Evolutionary conservation across 1,140 invertebrate species (phyloP).

Genomic region (Heliconius congener): DNA sequence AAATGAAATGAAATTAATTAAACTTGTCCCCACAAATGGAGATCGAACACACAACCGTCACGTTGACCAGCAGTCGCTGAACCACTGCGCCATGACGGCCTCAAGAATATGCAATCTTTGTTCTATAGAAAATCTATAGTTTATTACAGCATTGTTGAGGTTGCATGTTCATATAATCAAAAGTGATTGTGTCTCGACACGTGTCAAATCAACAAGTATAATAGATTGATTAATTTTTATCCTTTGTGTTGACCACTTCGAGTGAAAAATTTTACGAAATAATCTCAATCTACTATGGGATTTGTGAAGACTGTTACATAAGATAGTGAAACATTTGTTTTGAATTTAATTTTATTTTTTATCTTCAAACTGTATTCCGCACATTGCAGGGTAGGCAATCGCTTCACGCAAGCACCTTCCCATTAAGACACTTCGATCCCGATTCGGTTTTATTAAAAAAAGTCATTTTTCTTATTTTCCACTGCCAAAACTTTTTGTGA

Average conservation of each 20-base stretch:
- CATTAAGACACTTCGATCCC: too few relatives aligned
- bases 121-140: not conserved
- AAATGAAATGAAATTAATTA: too few relatives aligned
- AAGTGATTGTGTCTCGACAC: slow-evolving; percentile 2
- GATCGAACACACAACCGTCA: not conserved
- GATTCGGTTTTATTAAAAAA: too few relatives aligned
- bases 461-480: too few relatives aligned
- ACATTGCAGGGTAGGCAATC: too few relatives aligned
- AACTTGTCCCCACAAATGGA: too few relatives aligned
- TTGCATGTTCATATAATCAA: slow-evolving; percentile 3
- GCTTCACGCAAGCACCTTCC: too few relatives aligned
- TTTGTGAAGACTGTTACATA: not conserved
- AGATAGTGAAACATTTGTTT: not conserved
- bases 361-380: too few relatives aligned
- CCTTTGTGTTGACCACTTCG: not conserved
- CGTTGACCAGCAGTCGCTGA: too few relatives aligned
- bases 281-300: not conserved
- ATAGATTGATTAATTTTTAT: slow-evolving; percentile 7
- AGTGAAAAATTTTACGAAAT: not conserved
- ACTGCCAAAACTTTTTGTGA: too few relatives aligned
- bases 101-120: not conserved
- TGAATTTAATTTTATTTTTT: not conserved
- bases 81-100: not conserved
- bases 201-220: not conserved
- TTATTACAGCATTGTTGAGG: not conserved